Base-by-base conservation (phyloP, 2,797 vertebrate species). In the Echeneis naucrates region DNA sequence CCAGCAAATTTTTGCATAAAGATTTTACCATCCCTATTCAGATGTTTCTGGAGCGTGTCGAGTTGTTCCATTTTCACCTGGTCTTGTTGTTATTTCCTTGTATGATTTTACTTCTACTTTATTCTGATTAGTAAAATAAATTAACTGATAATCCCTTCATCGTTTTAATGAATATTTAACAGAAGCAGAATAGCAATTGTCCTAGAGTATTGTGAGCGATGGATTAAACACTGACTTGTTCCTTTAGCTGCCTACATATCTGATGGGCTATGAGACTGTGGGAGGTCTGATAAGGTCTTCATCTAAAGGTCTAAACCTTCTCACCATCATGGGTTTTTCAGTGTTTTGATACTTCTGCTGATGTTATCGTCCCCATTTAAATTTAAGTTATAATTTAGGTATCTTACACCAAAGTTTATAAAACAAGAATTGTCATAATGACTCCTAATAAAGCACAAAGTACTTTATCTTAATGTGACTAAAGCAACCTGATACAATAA, bases 121-220 rank as follows among this genome's bases (percentile, higher is more conserved):
- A 42, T 42, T 42, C 40, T 42, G 40, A 42, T 42, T 17, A 42
- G 40, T 42, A 16, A 42, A 42, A 42, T 5, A 17, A 42, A 42
- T 17, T 16, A 42, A 42, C 40, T 42, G 40, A 42, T 17, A 17
- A 42, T 17, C 40, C 37, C 26, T 21, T 57, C 27, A 64, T 44
- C 27, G 16, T n/a, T 63, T 54, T 19, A 19, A 62, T 69, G 16
- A 68, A 75, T 80, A 65, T 74, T 35, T 30, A 72, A 67, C n/a
- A 61, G 11, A 35, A 21, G 17, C 35, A 19, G 48, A 44, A 4
- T 44, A 53, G 16, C 26, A 14, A 59, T 60, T 51, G 23, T 2
- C 44, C 19, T 56, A n/a, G 44, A 8, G 24, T 42, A 6, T 42
- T 62, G 55, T 0, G 13, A 47, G 45, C 9, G 3, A 42, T 37